A percentile compares a stretch with the other conserved stretches of the same genome.
Evolutionary conservation across 92 coral and sea anemone genomes (phyloP).

Genomic region (Meandrina meandrites): DNA sequence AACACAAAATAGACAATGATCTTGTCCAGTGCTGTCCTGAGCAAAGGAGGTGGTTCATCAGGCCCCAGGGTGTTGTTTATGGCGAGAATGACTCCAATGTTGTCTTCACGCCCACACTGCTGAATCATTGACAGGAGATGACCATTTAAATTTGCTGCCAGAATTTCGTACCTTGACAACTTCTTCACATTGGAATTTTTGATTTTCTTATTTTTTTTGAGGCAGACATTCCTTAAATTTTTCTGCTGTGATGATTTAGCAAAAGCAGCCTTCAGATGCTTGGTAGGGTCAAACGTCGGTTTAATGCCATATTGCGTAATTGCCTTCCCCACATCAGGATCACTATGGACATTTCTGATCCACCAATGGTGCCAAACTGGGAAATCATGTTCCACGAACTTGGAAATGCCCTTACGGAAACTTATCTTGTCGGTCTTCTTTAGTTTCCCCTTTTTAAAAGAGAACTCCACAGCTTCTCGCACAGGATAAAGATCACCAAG

Average conservation of each 20-base stretch:
- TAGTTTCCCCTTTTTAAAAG: neutral
- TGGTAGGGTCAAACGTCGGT: neutral
- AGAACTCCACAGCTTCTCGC: neutral
- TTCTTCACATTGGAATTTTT: neutral
- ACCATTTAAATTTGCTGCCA: neutral
- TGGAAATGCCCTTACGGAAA: neutral
- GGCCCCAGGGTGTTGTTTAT: neutral
- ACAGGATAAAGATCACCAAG: slow-evolving; percentile 47
- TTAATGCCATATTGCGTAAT: neutral
- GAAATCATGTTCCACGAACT: neutral
- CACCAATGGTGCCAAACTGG: neutral
- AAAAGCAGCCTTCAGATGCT: neutral
- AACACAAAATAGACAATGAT: neutral
- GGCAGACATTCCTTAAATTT: neutral
- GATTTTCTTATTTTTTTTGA: neutral
- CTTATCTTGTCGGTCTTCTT: neutral
- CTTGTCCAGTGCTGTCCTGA: neutral
- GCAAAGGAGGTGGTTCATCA: neutral
- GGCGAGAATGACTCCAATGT: neutral
- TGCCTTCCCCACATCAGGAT: neutral
- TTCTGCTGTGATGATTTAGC: neutral
- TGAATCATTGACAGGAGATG: neutral
- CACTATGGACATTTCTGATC: neutral
- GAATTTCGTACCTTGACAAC: neutral
- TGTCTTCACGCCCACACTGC: neutral